Conservation (phyloP, 2,888 invertebrate genomes). For the Netelia melanura region DNA sequence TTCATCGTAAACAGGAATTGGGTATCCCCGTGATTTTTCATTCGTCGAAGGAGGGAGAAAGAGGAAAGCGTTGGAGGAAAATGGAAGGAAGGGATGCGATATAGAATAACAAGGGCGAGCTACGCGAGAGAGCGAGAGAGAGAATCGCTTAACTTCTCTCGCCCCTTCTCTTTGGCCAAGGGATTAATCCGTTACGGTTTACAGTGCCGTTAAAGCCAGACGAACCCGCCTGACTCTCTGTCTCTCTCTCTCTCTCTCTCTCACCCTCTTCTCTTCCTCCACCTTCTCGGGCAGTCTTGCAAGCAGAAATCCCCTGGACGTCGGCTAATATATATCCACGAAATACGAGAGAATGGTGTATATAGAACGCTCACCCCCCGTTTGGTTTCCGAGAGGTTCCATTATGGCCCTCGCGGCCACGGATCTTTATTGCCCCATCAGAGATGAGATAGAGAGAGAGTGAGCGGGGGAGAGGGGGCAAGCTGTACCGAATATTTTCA, state of each 20-base stretch:
- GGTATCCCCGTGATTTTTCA: conserved; percentile 61
- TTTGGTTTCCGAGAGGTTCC: conserved; percentile 69
- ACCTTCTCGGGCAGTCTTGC: conserved; percentile 36
- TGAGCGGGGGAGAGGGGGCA: neutral
- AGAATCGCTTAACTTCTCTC: conserved; percentile 65
- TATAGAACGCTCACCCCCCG: conserved; percentile 51
- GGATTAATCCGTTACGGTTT: conserved; percentile 77
- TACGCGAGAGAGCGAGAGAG: conserved; percentile 38
- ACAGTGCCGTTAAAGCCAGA: conserved; percentile 76
- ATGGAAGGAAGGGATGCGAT: conserved; percentile 37
- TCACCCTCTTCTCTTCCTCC: neutral
- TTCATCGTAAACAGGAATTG: conserved; percentile 65
- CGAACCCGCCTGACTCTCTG: conserved; percentile 43
- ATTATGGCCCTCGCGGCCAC: conserved; percentile 59
- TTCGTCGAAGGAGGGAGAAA: conserved; percentile 41
- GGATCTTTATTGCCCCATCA: conserved; percentile 78
- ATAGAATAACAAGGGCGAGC: conserved; percentile 46
- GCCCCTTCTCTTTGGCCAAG: conserved; percentile 62
- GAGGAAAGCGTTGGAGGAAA: conserved; percentile 26
- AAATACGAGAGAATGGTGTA: conserved; percentile 65
- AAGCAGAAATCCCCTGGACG: conserved; percentile 68
- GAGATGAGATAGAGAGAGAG: conserved; percentile 29
- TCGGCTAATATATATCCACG: conserved; percentile 71
- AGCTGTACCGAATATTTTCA: conserved; percentile 77
- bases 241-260: conserved; percentile 20